Evolutionary conservation across 2,113 vertebrate species (phyloP).

Genomic region (Spheniscus mendiculus): DNA sequence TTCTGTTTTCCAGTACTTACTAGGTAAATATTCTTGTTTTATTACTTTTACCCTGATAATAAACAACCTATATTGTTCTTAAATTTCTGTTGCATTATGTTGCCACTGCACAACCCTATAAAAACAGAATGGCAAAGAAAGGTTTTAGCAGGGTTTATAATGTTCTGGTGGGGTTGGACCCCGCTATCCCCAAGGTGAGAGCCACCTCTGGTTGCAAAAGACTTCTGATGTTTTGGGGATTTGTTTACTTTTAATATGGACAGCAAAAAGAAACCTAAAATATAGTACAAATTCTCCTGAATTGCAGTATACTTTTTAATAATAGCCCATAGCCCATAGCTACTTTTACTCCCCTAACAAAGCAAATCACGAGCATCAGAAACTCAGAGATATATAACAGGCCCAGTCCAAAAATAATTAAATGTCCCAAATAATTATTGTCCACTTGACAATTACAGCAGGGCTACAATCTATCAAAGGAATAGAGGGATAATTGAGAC

Average conservation of each 20-base stretch:
- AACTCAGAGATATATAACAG: neutral
- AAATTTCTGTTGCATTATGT: neutral
- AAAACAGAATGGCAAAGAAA: neutral
- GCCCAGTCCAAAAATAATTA: neutral
- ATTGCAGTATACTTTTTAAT: neutral
- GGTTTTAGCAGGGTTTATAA: neutral
- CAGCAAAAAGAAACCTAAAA: neutral
- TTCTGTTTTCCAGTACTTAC: neutral
- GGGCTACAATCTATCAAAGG: neutral
- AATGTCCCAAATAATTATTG: constrained; percentile 22
- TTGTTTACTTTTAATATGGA: neutral
- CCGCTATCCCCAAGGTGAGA: neutral
- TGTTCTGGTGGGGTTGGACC: neutral
- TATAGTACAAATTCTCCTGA: neutral
- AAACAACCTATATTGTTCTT: neutral
- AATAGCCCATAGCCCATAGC: neutral
- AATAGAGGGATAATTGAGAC: constrained; percentile 1
- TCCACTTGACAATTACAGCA: constrained; percentile 7
- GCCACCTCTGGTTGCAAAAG: neutral
- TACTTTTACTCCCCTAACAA: neutral
- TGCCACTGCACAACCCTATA: neutral
- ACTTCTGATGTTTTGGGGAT: neutral
- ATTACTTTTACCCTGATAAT: neutral
- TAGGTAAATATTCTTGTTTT: neutral
- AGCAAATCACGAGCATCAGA: neutral